Conservation (phyloP, 2,888 invertebrate species). For the Geophilus truncorum region DNA sequence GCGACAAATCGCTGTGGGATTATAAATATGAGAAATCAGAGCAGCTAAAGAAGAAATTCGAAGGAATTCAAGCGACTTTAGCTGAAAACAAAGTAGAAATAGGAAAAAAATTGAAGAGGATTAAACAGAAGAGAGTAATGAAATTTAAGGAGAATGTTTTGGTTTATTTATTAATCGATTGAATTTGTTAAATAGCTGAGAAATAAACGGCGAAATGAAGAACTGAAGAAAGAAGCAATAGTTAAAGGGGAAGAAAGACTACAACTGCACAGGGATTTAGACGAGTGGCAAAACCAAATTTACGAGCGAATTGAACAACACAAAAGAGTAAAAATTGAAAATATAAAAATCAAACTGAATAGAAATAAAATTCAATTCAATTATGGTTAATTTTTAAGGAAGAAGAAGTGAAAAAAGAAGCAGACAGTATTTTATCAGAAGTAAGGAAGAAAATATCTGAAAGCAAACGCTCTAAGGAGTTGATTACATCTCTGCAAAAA, state of each 20-base stretch:
- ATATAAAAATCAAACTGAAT: not conserved
- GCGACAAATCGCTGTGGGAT: not conserved
- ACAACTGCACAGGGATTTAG: conserved; percentile 34
- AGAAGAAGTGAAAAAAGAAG: conserved; percentile 39
- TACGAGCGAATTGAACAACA: conserved; percentile 36
- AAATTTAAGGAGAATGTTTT: too few relatives aligned
- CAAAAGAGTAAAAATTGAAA: conserved; percentile 36
- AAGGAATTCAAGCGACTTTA: not conserved
- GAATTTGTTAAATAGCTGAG: not conserved
- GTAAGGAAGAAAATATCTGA: conserved; percentile 39
- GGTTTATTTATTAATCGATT: not conserved
- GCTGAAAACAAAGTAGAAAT: not conserved
- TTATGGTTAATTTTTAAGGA: conserved; percentile 34
- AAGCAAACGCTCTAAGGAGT: conserved; percentile 36
- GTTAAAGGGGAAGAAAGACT: conserved; percentile 25
- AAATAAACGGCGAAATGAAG: not conserved
- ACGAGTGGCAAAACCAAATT: conserved; percentile 37
- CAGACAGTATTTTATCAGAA: conserved; percentile 38
- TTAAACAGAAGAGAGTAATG: not conserved
- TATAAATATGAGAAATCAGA: not conserved
- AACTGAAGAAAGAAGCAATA: conserved; percentile 3
- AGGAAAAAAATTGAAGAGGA: not conserved
- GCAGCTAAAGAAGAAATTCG: not conserved
- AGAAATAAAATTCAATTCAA: not conserved
- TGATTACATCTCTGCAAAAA: conserved; percentile 37